A percentile compares a stretch with the other conserved stretches of the same genome.
These are phyloP conservation scores for Actenoides lindsayi DNA, from an alignment of 2,113 vertebrate species.

Conservation along the genomic window DNA sequence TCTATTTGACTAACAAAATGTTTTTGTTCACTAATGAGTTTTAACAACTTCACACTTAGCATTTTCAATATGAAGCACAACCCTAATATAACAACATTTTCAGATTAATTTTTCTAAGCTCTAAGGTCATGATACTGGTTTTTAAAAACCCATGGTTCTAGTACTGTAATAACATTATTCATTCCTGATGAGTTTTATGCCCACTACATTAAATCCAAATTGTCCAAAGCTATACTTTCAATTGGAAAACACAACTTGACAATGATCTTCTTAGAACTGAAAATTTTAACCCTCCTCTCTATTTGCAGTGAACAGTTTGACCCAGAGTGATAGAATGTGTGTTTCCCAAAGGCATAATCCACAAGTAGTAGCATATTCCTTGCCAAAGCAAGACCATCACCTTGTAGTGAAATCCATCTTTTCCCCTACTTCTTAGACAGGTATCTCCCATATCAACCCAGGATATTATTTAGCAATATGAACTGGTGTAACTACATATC, in stretches of 20 bases:
- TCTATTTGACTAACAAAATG: neutral
- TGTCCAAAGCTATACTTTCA: neutral
- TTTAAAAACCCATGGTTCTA: neutral
- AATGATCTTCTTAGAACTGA: neutral
- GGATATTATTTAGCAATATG: neutral
- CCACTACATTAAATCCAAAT: neutral
- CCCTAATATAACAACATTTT: neutral
- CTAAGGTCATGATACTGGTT: neutral
- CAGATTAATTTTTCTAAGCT: neutral
- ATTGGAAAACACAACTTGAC: neutral
- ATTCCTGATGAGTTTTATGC: neutral
- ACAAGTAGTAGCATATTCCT: neutral
- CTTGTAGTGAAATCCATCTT: neutral
- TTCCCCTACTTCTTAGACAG: neutral
- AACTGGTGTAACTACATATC: slow-evolving; percentile 3
- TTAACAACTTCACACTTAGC: neutral
- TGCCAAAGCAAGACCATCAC: slow-evolving; percentile 22
- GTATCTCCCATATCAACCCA: neutral
- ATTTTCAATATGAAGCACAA: neutral
- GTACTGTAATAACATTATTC: neutral
- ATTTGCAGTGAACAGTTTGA: neutral
- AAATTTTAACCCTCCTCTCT: neutral
- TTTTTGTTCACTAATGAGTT: neutral
- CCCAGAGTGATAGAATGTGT: neutral
- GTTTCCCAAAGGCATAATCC: neutral